Percentiles rank a stretch among this genome's conserved stretches.
These are phyloP conservation scores for Pinna nobilis DNA, from an alignment of 1,140 invertebrate species.

Conservation along the genomic window DNA sequence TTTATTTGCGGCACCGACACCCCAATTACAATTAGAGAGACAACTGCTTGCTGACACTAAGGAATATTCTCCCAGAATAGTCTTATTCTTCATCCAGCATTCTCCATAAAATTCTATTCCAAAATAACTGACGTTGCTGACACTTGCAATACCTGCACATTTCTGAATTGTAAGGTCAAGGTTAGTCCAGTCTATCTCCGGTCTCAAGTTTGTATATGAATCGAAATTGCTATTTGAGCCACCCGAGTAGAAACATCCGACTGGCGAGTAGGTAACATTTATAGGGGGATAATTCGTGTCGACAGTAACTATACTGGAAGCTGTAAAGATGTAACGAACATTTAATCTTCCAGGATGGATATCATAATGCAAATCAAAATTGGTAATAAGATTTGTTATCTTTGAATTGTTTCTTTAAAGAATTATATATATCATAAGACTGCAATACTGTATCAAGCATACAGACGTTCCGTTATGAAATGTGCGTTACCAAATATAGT, in stretches of 20 bases:
- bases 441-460: too few species aligned
- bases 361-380: too few species aligned
- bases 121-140: not conserved
- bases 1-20: not conserved
- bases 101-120: constrained; percentile 4
- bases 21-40: not conserved
- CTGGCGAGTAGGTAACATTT: not conserved
- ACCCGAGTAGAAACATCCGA: not conserved
- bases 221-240: not conserved
- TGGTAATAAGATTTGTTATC: too few species aligned
- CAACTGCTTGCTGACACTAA: not conserved
- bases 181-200: not conserved
- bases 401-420: too few species aligned
- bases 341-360: too few species aligned
- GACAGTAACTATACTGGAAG: too few species aligned
- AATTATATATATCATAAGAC: too few species aligned
- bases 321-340: too few species aligned
- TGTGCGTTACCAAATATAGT: too few species aligned
- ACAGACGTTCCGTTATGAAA: too few species aligned
- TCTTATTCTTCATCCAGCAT: not conserved
- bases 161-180: not conserved
- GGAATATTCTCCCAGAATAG: not conserved
- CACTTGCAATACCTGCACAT: not conserved
- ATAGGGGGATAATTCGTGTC: too few species aligned
- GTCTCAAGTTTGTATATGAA: not conserved